A percentile compares a stretch with the other conserved stretches of the same genome.
Evolutionary conservation across 2,888 invertebrate species (phyloP).

Genomic region (Trisateles emortualis): DNA sequence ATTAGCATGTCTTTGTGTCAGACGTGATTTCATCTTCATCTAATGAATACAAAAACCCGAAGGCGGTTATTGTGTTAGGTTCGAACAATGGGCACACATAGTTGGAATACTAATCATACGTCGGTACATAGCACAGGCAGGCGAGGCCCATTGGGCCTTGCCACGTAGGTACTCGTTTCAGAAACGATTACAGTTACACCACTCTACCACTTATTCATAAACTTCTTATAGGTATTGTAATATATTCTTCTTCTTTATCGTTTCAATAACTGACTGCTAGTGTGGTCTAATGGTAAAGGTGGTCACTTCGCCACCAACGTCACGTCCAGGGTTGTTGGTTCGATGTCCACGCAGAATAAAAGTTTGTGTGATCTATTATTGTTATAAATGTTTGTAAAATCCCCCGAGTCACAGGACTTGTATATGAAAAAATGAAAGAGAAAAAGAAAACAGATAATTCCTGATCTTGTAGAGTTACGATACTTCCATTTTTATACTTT

Average conservation of each 20-base stretch:
- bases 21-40: constrained; percentile 67
- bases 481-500: no score
- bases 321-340: no score
- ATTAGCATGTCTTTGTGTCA: constrained; percentile 66
- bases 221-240: neutral
- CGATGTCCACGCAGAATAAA: no score
- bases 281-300: no score
- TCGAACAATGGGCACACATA: constrained; percentile 72
- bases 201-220: neutral
- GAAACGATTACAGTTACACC: constrained; percentile 14
- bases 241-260: neutral
- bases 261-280: no score
- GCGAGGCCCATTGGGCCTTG: constrained; percentile 38
- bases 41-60: constrained; percentile 66
- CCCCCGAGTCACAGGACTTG: no score
- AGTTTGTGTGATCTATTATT: no score
- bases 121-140: constrained; percentile 47
- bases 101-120: constrained; percentile 71
- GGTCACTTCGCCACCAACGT: no score
- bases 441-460: no score
- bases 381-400: no score
- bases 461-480: no score
- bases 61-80: constrained; percentile 74
- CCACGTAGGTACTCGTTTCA: constrained; percentile 24
- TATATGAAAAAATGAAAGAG: no score